phyloP scores from a whole-genome alignment of 2,888 invertebrate species.

The Lepidocyrtoides sp. region DNA sequence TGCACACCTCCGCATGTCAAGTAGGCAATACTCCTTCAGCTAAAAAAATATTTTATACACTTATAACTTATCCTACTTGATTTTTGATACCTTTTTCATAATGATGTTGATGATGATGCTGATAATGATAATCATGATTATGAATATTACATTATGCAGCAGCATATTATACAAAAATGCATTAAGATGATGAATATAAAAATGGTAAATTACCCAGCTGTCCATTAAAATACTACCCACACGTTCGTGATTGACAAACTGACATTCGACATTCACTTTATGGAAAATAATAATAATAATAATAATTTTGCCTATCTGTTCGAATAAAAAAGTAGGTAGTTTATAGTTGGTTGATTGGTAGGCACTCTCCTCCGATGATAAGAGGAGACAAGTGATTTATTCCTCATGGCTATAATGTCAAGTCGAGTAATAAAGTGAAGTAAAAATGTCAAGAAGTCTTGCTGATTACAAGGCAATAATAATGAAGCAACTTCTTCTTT shows the following conservation, averaged over 20 bases:
- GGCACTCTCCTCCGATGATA: slow-evolving; percentile 26
- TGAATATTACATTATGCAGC: slow-evolving; percentile 21
- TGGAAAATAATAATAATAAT: slow-evolving; percentile 37
- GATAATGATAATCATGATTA: slow-evolving; percentile 46
- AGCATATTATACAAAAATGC: background rate
- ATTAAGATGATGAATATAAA: slow-evolving; percentile 4
- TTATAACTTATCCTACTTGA: slow-evolving; percentile 11
- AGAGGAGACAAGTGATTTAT: slow-evolving; percentile 60
- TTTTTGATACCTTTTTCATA: slow-evolving; percentile 29
- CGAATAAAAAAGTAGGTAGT: slow-evolving; percentile 11
- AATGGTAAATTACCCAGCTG: slow-evolving; percentile 42
- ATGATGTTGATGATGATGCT: slow-evolving; percentile 10
- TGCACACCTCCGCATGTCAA: slow-evolving; percentile 13
- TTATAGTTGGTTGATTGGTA: too few relatives aligned
- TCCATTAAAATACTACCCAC: slow-evolving; percentile 56
- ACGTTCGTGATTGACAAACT: slow-evolving; percentile 56
- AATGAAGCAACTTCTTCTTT: slow-evolving; percentile 42
- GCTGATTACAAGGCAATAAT: slow-evolving; percentile 58
- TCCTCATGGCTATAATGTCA: slow-evolving; percentile 51
- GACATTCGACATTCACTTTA: slow-evolving; percentile 62
- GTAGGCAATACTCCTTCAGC: background rate
- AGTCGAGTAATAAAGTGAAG: slow-evolving; percentile 52
- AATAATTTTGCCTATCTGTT: too few relatives aligned
- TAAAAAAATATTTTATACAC: background rate
- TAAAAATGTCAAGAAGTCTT: slow-evolving; percentile 60